These are phyloP conservation scores for Tinamus major DNA, from an alignment of 2,797 vertebrate species.

Conservation along the genomic window DNA sequence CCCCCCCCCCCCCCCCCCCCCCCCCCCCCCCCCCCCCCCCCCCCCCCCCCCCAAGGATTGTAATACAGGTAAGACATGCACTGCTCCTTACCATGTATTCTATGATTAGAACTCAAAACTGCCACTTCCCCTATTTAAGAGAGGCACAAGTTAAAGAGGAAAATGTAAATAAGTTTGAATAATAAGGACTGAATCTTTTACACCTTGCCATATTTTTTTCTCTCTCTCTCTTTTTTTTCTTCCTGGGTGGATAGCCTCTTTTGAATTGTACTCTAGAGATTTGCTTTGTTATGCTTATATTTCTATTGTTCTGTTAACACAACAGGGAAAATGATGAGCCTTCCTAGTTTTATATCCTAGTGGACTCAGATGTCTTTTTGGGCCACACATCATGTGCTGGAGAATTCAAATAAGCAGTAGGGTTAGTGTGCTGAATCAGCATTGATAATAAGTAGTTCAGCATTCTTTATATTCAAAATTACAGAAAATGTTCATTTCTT, in stretches of 20 bases:
- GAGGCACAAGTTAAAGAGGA: background rate
- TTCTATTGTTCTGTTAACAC: background rate
- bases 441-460: background rate
- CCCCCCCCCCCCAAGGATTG: too few relatives aligned
- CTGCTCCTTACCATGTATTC: background rate
- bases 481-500: background rate
- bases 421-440: background rate
- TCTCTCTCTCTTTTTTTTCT: background rate
- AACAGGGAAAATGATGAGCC: background rate
- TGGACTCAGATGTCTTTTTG: background rate
- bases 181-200: background rate
- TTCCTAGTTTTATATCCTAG: background rate
- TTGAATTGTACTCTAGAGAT: background rate
- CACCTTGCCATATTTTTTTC: accelerated
- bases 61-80: background rate
- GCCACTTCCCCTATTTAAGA: background rate
- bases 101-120: background rate
- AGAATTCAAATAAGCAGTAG: background rate
- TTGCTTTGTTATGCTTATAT: background rate
- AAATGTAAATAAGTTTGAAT: background rate
- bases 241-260: background rate
- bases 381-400: background rate
- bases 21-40: too few relatives aligned
- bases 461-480: background rate
- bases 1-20: too few relatives aligned